Evolutionary conservation across 2,113 vertebrate genomes (phyloP).

Genomic region (Typhlomys cinereus): DNA sequence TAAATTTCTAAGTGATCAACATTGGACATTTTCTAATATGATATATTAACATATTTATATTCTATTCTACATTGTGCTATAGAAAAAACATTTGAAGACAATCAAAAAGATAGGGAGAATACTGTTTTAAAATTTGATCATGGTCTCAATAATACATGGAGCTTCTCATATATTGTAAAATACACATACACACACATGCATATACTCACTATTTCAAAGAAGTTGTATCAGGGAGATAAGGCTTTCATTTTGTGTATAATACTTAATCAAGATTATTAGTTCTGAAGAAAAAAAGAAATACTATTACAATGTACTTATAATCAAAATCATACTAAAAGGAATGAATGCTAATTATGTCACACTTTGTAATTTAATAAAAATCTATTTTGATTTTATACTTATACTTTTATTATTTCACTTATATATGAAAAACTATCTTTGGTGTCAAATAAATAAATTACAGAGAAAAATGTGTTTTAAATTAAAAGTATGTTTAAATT

Average conservation of each 20-base stretch:
- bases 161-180: background rate
- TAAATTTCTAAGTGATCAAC: background rate
- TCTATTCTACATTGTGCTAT: background rate
- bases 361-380: background rate
- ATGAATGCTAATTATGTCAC: background rate
- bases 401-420: background rate
- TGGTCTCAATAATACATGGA: background rate
- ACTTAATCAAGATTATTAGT: background rate
- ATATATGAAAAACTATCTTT: background rate
- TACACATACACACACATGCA: no score
- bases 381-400: background rate
- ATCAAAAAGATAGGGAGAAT: background rate
- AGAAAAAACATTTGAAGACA: background rate
- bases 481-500: background rate
- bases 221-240: background rate
- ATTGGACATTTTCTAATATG: background rate
- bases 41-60: background rate
- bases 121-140: constrained; percentile 42
- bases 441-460: background rate
- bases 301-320: background rate
- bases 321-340: background rate
- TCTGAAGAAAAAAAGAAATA: constrained; percentile 15
- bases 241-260: background rate
- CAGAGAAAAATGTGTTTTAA: background rate
- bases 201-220: background rate